phyloP scores from a whole-genome alignment of 2,797 vertebrate species.

The Anabas testudineus region DNA sequence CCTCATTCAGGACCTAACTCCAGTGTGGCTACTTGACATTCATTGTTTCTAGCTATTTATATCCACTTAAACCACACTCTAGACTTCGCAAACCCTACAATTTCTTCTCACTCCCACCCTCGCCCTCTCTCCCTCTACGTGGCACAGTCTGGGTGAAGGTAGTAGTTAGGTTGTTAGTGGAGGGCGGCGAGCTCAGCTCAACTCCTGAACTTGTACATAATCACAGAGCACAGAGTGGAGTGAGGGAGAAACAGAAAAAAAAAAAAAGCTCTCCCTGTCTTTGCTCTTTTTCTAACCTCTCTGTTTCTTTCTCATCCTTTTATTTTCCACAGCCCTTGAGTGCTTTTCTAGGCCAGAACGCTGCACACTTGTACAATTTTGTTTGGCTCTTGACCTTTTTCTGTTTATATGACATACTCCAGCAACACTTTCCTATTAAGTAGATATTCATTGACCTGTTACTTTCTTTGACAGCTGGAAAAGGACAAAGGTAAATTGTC shows the following conservation, averaged over 20 bases:
- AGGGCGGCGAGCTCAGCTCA: conserved; percentile 55
- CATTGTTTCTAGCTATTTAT: conserved; percentile 48
- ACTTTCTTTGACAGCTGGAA: conserved; percentile 14
- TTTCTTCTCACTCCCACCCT: conserved; percentile 45
- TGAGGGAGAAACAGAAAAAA: conserved; percentile 26
- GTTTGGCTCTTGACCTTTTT: conserved; percentile 15
- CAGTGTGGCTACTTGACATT: conserved; percentile 30
- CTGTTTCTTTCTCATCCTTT: conserved; percentile 35
- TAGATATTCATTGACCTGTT: conserved; percentile 4
- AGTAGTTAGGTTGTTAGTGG: conserved; percentile 71
- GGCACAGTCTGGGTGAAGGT: conserved; percentile 63
- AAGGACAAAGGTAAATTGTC: background rate
- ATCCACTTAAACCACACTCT: conserved; percentile 30
- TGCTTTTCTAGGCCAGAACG: conserved; percentile 36
- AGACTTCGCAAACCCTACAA: conserved; percentile 53
- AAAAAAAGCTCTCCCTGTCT: conserved; percentile 21
- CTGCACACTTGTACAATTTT: conserved; percentile 17
- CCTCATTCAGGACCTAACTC: conserved; percentile 14
- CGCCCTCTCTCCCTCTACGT: conserved; percentile 45
- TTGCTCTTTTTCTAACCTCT: conserved; percentile 44
- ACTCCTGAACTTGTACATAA: conserved; percentile 59
- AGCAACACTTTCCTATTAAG: conserved; percentile 26
- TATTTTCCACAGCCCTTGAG: conserved; percentile 40
- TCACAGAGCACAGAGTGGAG: conserved; percentile 53
- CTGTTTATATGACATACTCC: conserved; percentile 31